Percentiles rank a stretch among this genome's conserved stretches.
phyloP scores from a whole-genome alignment of 1,140 invertebrate genomes.

The Drosophila lacteicornis region DNA sequence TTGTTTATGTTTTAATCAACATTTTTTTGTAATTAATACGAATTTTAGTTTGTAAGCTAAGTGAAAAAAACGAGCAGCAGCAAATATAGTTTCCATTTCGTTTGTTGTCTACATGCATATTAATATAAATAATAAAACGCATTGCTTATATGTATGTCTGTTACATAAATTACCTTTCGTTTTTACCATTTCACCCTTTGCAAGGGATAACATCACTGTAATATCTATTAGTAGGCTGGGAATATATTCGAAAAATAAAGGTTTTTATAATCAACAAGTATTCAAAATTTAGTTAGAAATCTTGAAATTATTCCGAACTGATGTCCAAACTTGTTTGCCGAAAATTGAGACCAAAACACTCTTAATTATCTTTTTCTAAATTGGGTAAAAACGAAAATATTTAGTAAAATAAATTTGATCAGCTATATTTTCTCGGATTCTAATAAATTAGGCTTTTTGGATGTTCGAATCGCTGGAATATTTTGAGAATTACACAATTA shows the following conservation, averaged over 20 bases:
- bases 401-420: no score
- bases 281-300: slow-evolving; percentile 3
- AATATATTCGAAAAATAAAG: not conserved
- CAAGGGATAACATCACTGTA: slow-evolving; percentile 8
- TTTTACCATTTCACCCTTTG: slow-evolving; percentile 8
- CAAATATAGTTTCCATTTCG: slow-evolving; percentile 36
- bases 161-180: slow-evolving; percentile 15
- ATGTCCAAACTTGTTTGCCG: no score
- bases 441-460: no score
- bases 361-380: not conserved
- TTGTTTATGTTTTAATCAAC: slow-evolving; percentile 52
- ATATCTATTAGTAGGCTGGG: not conserved
- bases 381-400: not conserved
- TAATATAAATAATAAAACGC: slow-evolving; percentile 32
- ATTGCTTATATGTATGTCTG: slow-evolving; percentile 47
- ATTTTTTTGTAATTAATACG: slow-evolving; percentile 60
- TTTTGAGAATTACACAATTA: no score
- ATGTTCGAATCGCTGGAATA: no score
- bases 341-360: no score
- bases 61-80: slow-evolving; percentile 12
- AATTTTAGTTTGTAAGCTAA: slow-evolving; percentile 54
- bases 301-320: not conserved
- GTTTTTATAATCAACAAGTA: not conserved
- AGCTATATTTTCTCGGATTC: no score
- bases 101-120: slow-evolving; percentile 52